Evolutionary conservation across 2,888 invertebrate genomes (phyloP), one percentile per base, ranked within the genome.

Genomic region (Rotaria macrura): DNA sequence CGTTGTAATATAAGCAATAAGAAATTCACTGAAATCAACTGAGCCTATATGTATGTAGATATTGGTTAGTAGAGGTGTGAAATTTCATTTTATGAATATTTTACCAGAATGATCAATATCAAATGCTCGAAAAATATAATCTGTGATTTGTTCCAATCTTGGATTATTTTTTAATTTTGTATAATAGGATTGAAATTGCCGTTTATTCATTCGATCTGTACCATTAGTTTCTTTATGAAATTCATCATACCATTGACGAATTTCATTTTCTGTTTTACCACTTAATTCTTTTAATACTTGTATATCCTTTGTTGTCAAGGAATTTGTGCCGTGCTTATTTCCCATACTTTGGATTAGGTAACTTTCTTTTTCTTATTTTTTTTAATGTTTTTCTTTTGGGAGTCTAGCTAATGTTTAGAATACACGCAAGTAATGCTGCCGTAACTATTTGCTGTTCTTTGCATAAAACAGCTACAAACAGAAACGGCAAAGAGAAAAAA

Each of bases 1-100:
- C 4, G 79, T 79, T 79, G 43, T 25, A 43, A 79, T 43, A 14
- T 79, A 79, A 79, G 25, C 43, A 79, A 43, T 38, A 43, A 86
- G 74, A 49, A 86, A 86, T 54, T 86, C 86, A 10, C 12, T 2
- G 72, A 86, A 86, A 54, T 86, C 86, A 43, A 86, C 38, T 47
- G 84, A 74, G 57, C 86, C 86, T 79, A 43, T 43, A 23, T n/a
- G 14, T 10, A 79, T 40, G 25, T 40, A 2, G 2, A 40, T 40
- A 40, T 40, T 40, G 9, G 17, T 2, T 10, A 34, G 34, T 29
- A 17, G 20, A 54, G 7, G 20, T 3, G 9, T 14, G 1, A n/a
- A 20, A 25, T 12, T 3, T 25, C 25, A 79, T 10, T 10, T 43
- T 38, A 14, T 10, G 6, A 23, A 40, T 5, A 25, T 9, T 43